Conservation (phyloP, 2,113 vertebrate genomes). For the Actenoides lindsayi region DNA sequence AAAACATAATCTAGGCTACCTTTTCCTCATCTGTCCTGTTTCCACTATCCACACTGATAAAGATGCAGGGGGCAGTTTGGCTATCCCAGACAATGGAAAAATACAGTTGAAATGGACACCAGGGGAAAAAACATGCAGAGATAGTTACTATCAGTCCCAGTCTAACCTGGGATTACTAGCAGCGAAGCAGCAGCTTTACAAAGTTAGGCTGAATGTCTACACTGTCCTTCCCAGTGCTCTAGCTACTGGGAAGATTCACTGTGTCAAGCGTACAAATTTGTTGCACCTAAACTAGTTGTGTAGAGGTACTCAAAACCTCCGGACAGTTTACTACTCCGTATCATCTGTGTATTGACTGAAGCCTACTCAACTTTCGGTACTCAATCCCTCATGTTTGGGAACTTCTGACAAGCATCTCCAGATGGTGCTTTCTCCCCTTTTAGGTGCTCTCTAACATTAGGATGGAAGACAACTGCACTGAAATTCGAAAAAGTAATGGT, state of each 20-base stretch:
- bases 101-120: neutral
- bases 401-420: neutral
- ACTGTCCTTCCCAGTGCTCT: neutral
- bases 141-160: neutral
- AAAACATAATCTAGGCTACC: neutral
- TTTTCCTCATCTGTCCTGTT: neutral
- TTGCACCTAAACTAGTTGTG: neutral
- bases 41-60: neutral
- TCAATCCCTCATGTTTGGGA: neutral
- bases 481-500: neutral
- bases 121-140: neutral
- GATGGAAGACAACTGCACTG: neutral
- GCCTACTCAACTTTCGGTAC: neutral
- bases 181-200: neutral
- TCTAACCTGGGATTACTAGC: neutral
- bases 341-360: neutral
- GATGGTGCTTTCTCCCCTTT: neutral
- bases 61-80: neutral
- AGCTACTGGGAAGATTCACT: neutral
- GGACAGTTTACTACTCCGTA: accelerated
- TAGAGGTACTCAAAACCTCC: neutral
- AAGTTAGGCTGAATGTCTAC: neutral
- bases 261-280: neutral
- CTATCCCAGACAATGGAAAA: neutral
- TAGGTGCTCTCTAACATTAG: neutral